Percentiles rank a stretch among this genome's conserved stretches.
Conservation (phyloP, 2,113 vertebrate genomes). For the Microtus montanus region DNA sequence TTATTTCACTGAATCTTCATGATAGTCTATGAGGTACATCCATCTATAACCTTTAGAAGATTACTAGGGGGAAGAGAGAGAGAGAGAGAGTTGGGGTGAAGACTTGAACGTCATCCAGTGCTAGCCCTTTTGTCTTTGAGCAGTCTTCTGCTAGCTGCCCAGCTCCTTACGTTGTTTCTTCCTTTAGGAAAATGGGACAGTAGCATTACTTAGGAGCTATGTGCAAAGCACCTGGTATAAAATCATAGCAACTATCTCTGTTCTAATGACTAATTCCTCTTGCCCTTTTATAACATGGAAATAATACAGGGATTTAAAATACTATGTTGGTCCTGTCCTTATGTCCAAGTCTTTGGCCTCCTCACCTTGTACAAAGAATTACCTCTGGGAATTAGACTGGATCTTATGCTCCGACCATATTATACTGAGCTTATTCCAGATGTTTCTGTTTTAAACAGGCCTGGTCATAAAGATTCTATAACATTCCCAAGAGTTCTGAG, state of each 20-base stretch:
- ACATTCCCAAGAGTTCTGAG: background rate
- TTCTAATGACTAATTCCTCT: background rate
- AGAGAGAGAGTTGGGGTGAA: background rate
- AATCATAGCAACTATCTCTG: background rate
- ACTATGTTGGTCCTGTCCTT: background rate
- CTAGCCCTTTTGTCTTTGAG: background rate
- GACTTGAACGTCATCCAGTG: background rate
- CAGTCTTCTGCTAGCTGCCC: background rate
- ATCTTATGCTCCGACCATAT: background rate
- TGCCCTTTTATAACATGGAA: conserved; percentile 1
- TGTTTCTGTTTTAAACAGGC: conserved; percentile 33
- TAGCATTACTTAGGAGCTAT: background rate
- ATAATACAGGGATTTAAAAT: background rate
- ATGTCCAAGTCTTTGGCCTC: background rate
- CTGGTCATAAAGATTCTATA: background rate
- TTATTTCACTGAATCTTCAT: conserved; percentile 25
- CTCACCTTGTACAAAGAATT: background rate
- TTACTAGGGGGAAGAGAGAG: background rate
- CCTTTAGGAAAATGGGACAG: background rate
- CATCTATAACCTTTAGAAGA: background rate
- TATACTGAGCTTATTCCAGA: background rate
- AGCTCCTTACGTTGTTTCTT: background rate
- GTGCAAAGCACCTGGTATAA: background rate
- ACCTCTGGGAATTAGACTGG: conserved; percentile 9
- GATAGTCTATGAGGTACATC: background rate